phyloP scores from a whole-genome alignment of 2,888 invertebrate species.

The Pedicia rivosa region DNA sequence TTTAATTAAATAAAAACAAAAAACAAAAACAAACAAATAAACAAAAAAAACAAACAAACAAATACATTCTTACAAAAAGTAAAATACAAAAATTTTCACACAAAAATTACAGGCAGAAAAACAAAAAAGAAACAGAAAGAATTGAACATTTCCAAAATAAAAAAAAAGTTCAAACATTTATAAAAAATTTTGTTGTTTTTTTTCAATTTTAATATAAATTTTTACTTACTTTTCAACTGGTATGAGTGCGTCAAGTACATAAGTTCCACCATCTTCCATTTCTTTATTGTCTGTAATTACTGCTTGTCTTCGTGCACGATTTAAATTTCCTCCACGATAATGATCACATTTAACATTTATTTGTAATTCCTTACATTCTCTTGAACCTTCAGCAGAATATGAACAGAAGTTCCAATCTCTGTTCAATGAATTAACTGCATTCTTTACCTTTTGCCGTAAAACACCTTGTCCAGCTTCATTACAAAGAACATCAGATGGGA shows the following conservation, averaged over 20 bases:
- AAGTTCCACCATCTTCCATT: conserved; percentile 56
- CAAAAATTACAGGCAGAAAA: too few relatives aligned
- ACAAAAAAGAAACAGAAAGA: too few relatives aligned
- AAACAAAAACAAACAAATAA: too few relatives aligned
- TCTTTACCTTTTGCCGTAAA: conserved; percentile 71
- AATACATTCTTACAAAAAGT: too few relatives aligned
- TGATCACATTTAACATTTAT: conserved; percentile 88
- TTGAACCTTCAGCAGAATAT: conserved; percentile 63
- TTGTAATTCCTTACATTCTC: conserved; percentile 78
- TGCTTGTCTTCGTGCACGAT: conserved; percentile 48
- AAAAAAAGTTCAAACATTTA: too few relatives aligned
- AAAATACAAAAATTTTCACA: too few relatives aligned
- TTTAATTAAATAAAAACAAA: too few relatives aligned
- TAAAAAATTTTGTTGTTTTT: too few relatives aligned
- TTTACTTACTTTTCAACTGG: conserved; percentile 81
- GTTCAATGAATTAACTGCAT: conserved; percentile 79
- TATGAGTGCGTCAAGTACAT: conserved; percentile 64
- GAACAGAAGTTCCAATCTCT: conserved; percentile 96
- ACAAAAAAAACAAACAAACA: too few relatives aligned
- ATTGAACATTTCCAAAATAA: too few relatives aligned
- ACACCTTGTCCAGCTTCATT: conserved; percentile 92
- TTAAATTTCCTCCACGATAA: conserved; percentile 36
- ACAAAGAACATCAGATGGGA: conserved; percentile 92
- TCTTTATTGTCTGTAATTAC: conserved; percentile 32
- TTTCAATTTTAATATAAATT: too few relatives aligned